phyloP scores from a whole-genome alignment of 1,140 invertebrate genomes.

The Pseudomyrmex gracilis region DNA sequence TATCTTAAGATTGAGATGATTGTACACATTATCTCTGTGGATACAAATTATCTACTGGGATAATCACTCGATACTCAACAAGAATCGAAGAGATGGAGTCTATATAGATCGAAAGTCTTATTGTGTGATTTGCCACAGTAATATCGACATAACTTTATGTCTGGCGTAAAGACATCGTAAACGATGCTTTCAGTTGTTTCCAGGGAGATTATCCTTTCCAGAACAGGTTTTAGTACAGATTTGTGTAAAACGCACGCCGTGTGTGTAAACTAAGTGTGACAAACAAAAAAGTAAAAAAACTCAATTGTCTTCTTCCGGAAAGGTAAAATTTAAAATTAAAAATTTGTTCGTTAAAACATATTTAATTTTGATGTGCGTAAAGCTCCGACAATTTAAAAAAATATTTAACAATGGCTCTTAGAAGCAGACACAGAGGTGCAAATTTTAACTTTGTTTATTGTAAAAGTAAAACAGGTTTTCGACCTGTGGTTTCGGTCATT shows the following conservation, averaged over 20 bases:
- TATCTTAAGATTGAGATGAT: neutral
- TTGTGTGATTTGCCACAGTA: neutral
- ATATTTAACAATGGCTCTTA: too few species aligned
- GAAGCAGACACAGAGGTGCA: too few species aligned
- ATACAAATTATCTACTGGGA: conserved; percentile 30
- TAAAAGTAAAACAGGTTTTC: too few species aligned
- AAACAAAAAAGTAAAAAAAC: neutral
- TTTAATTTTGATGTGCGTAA: too few species aligned
- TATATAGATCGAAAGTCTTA: neutral
- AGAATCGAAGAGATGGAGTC: conserved; percentile 24
- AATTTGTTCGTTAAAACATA: neutral
- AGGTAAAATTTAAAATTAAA: conserved; percentile 32
- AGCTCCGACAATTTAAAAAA: too few species aligned
- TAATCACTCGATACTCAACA: neutral
- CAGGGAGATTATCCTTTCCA: conserved; percentile 21
- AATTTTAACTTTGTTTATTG: too few species aligned
- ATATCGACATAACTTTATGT: conserved; percentile 50
- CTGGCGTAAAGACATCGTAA: neutral
- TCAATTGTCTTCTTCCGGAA: neutral
- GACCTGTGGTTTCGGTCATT: too few species aligned
- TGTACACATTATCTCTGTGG: neutral
- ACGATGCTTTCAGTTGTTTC: conserved; percentile 30
- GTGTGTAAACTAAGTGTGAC: too few species aligned
- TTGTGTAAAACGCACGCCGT: neutral
- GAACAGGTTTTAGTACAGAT: neutral